These are phyloP conservation scores for Hymenochirus boettgeri DNA, from an alignment of 2,113 vertebrate genomes.

Conservation along the genomic window DNA sequence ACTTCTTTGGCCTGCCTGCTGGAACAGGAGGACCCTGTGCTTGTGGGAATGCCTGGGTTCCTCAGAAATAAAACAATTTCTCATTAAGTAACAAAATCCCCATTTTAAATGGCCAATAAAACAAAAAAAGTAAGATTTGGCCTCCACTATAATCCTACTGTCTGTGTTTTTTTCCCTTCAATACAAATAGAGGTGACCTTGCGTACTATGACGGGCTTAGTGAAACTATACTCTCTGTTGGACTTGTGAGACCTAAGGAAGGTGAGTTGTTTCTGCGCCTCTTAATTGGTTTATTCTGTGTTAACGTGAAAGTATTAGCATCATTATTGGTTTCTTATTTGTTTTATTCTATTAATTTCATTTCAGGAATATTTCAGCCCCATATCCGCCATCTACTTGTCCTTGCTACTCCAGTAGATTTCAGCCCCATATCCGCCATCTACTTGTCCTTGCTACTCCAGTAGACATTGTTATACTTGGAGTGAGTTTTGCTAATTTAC, in stretches of 20 bases:
- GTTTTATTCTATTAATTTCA: not conserved
- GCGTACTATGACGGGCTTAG: constrained; percentile 95
- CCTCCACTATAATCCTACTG: too few species aligned
- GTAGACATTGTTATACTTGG: constrained; percentile 95
- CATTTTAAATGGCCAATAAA: too few species aligned
- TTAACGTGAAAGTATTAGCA: too few species aligned
- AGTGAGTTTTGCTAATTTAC: constrained; percentile 80
- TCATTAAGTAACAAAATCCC: too few species aligned
- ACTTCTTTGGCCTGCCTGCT: too few species aligned
- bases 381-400: constrained; percentile 89
- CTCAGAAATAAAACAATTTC: too few species aligned
- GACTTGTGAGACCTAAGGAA: constrained; percentile 88
- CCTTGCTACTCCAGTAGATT: constrained; percentile 84
- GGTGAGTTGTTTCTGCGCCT: constrained; percentile 68
- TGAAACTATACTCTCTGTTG: constrained; percentile 96
- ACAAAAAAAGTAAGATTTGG: too few species aligned
- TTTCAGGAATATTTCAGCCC: constrained; percentile 91
- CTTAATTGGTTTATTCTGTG: too few species aligned
- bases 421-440: constrained; percentile 87
- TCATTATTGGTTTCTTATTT: too few species aligned
- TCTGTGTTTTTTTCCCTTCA: constrained; percentile 26
- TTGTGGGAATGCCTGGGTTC: too few species aligned
- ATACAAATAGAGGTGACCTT: constrained; percentile 78
- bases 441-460: constrained; percentile 90
- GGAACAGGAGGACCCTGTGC: too few species aligned